Conservation (phyloP, 2,113 vertebrate genomes). For the Triplophysa tibetana region DNA sequence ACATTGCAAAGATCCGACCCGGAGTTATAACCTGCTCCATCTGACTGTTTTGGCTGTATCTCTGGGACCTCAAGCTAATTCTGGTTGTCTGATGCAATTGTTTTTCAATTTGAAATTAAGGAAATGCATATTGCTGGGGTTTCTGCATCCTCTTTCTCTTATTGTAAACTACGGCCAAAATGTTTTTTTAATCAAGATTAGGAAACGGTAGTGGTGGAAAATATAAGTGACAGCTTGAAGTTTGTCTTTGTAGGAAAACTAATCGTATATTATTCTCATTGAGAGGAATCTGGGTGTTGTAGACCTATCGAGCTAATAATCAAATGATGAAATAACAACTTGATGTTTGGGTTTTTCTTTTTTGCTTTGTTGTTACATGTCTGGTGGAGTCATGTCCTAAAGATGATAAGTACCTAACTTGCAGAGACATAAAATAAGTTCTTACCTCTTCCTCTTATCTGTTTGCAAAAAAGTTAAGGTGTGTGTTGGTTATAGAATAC, state of each 20-base stretch:
- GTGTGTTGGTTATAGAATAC: background rate
- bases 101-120: conserved; percentile 2
- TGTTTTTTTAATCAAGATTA: background rate
- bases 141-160: conserved; percentile 3
- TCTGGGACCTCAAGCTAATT: conserved; percentile 15
- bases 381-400: background rate
- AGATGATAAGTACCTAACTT: background rate
- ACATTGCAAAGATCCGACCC: background rate
- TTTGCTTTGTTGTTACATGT: too few relatives aligned
- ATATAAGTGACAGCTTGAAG: background rate
- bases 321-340: too few relatives aligned
- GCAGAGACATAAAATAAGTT: background rate
- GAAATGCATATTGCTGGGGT: background rate
- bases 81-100: background rate
- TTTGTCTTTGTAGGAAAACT: background rate
- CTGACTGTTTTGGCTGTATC: background rate
- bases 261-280: too few relatives aligned
- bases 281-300: background rate
- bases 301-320: background rate
- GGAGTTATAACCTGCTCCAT: background rate
- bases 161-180: background rate
- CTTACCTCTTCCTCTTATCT: conserved; percentile 21
- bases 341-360: too few relatives aligned
- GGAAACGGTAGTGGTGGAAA: background rate
- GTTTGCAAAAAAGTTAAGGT: background rate